These are phyloP conservation scores for Amphipyra tragopoginis DNA, from an alignment of 2,888 invertebrate genomes.

Conservation along the genomic window DNA sequence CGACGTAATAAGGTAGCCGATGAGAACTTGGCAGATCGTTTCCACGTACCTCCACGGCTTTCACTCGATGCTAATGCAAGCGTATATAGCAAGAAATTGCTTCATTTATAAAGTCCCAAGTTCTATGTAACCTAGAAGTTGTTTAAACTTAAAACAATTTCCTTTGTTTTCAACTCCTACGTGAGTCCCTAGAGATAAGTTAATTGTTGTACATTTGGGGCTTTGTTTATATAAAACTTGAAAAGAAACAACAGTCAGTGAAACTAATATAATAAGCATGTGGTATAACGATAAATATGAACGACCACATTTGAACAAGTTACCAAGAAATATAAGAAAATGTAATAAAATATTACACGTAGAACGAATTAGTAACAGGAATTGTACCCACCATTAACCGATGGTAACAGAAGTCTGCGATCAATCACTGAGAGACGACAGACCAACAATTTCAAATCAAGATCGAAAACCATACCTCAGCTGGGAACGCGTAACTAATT, in stretches of 20 bases:
- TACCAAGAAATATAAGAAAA: not conserved
- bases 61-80: slow-evolving; percentile 56
- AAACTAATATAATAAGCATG: not conserved
- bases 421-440: slow-evolving; percentile 67
- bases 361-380: slow-evolving; percentile 10
- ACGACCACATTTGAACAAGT: not conserved
- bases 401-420: slow-evolving; percentile 43
- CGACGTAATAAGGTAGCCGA: slow-evolving; percentile 80
- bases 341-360: not conserved
- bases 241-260: not conserved
- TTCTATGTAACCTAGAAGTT: slow-evolving; percentile 4
- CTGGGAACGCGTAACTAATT: slow-evolving; percentile 82
- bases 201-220: not conserved
- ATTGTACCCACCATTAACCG: not conserved
- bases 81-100: slow-evolving; percentile 58
- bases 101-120: slow-evolving; percentile 46
- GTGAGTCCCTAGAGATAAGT: not conserved
- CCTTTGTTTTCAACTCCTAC: slow-evolving; percentile 7
- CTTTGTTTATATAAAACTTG: not conserved
- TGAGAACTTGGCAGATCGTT: slow-evolving; percentile 68
- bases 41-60: slow-evolving; percentile 59
- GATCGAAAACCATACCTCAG: slow-evolving; percentile 73
- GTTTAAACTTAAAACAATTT: slow-evolving; percentile 6
- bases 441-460: slow-evolving; percentile 55
- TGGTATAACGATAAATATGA: not conserved